Evolutionary conservation across 2,113 vertebrate genomes (phyloP), one percentile per base, ranked within the genome.

Genomic region (Emydocephalus ijimae): DNA sequence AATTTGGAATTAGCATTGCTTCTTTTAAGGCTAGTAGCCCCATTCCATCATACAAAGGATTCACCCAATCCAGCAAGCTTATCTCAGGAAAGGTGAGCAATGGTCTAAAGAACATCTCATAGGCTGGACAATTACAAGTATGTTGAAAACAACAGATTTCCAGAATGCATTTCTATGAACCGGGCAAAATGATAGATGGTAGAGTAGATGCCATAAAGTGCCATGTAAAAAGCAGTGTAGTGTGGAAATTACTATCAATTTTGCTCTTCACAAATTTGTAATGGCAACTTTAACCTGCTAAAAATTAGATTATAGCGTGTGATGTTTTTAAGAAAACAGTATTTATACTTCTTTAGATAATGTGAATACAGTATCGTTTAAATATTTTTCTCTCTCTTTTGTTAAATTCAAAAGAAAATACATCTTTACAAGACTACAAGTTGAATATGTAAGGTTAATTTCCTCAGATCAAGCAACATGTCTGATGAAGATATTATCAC

Each of bases 401-500:
- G 54, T 54, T 61, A 61, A 24, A 89, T 45, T n/a, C n/a, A 50
- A 1, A 29, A 85, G 56, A 89, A 89, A 56, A 48, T 64, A 57
- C 85, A 74, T 48, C 55, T 86, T 86, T 88, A 26, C 90, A 89
- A 74, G 69, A 48, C 55, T 74, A 61, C 56, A 85, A 87, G 26
- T 85, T 89, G 87, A 93, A 34, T 9, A 88, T 61, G 59, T 85
- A 69, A 89, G 74, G 23, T 85, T 61, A 89, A 52, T 85, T 89
- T 87, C 45, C 20, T 61, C 69, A 89, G 15, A 55, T 89, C n/a
- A 54, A 87, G 56, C 48, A 92, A 21, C 86, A 97, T 97, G 96
- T 96, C 96, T n/a, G 97, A 97, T 29, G 96, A 97, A 89, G 88
- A 94, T 48, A 96, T 97, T 89, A 93, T 95, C 54, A 98, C 96